Base-by-base conservation (phyloP, 30 jellyfish, hydroid and myxozoan genomes). In the Aurelia aurita region DNA sequence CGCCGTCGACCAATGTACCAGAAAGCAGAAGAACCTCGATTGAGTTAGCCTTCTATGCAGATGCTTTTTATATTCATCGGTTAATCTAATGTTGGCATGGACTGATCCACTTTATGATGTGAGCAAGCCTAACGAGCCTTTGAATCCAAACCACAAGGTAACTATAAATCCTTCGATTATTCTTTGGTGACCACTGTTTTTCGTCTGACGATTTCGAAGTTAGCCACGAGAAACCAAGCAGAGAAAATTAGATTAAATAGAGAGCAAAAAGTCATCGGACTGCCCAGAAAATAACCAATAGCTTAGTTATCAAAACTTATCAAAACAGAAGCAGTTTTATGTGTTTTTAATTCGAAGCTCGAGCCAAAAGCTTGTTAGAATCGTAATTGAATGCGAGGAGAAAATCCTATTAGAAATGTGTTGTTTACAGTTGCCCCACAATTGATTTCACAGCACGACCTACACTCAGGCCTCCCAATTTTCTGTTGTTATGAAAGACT, bases 81-180 rank as follows among this genome's bases (percentile, higher is more conserved):
- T 13, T 54, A 74, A 74, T 74, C 86, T 74, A 20, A 54, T 74
- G 86, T 74, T 74, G 59, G 86, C 64, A 72, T 23, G n/a, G 35
- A 39, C 64, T 74, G 75, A 74, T 74, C 86, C 86, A 74, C 58
- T 74, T 74, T 74, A 74, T 74, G 73, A 55, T 28, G 44, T 74
- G 86, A 74, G 86, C 59, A 74, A 74, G 72, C 44, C 75, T 74
- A 57, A 74, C 66, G 75, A 74, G 86, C 31, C 86, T 54, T 74
- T 74, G 86, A 74, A 76, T n/a, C 58, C 55, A 74, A 74, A 60
- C 86, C 86, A 74, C 86, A 74, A 74, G 86, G 86, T 45, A 74
- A 53, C 31, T 60, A n/a, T 74, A 74, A 74, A 54, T 74, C 86
- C 86, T 57, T 74, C 81, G 35, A 54, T 74, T 74, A 74, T 74